phyloP scores from a whole-genome alignment of 2,888 invertebrate species.

The Chymomyza amoena region DNA sequence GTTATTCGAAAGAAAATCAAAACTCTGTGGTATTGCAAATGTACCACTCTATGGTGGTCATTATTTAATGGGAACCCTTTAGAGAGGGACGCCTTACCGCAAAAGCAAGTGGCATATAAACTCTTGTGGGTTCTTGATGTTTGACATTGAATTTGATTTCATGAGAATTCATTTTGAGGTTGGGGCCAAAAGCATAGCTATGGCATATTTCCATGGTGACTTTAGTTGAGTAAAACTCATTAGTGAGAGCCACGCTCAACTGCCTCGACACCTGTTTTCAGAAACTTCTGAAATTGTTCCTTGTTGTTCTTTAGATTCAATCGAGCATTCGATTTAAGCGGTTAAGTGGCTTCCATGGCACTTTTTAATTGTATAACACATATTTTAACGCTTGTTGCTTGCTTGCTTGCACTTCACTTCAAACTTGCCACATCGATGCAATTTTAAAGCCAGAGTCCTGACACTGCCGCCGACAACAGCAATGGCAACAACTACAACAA shows the following conservation, averaged over 20 bases:
- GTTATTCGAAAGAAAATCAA: neutral
- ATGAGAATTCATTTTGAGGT: neutral
- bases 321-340: constrained; percentile 41
- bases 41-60: neutral
- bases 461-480: neutral
- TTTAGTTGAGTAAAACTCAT: constrained; percentile 28
- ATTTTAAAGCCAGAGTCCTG: neutral
- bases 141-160: neutral
- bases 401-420: constrained; percentile 44
- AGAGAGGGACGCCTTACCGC: neutral
- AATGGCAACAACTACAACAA: constrained; percentile 24
- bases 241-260: constrained; percentile 20
- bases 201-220: neutral
- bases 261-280: constrained; percentile 8
- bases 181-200: neutral
- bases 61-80: neutral
- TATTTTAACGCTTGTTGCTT: constrained; percentile 54
- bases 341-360: constrained; percentile 30
- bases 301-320: constrained; percentile 33
- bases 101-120: constrained; percentile 16
- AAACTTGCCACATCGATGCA: constrained; percentile 29
- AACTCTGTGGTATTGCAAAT: neutral
- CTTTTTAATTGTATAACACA: constrained; percentile 66
- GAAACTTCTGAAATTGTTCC: neutral
- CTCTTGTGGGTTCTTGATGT: neutral